phyloP scores from a whole-genome alignment of 92 coral and sea anemone genomes.

The Phymanthus crucifer region DNA sequence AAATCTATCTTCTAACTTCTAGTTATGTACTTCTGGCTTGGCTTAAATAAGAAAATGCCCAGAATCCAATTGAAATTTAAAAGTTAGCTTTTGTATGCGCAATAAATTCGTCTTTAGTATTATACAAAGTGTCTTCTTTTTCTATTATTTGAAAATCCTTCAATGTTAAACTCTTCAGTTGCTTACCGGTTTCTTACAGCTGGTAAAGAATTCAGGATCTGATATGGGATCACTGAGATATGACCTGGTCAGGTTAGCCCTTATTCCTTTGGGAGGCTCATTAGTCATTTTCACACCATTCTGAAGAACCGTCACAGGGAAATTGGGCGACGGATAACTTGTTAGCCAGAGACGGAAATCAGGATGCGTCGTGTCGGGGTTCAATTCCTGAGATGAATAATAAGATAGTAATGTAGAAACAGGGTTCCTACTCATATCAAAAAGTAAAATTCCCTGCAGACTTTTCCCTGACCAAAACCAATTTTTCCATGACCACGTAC shows the following conservation, averaged over 20 bases:
- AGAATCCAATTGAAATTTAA: no score
- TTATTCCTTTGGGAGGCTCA: slow-evolving; percentile 97
- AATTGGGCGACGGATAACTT: slow-evolving; percentile 98
- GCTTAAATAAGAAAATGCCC: no score
- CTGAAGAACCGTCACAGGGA: slow-evolving; percentile 99
- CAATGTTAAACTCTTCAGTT: background rate
- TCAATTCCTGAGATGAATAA: slow-evolving; percentile 64
- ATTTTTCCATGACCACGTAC: no score
- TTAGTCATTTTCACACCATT: slow-evolving; percentile 99
- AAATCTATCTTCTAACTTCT: no score
- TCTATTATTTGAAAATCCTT: background rate
- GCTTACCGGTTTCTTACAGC: slow-evolving; percentile 49
- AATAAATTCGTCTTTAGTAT: background rate
- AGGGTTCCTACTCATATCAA: no score
- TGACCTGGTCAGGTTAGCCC: slow-evolving; percentile 86
- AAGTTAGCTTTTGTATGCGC: no score
- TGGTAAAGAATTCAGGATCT: slow-evolving; percentile 95
- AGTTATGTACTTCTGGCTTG: no score
- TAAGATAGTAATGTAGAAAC: background rate
- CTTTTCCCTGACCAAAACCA: no score
- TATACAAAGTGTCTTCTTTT: background rate
- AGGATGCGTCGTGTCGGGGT: slow-evolving; percentile 97
- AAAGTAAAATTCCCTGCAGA: no score
- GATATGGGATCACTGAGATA: slow-evolving; percentile 98
- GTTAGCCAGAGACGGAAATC: slow-evolving; percentile 99